Percentiles rank a stretch among this genome's conserved stretches.
These are phyloP conservation scores for Lepas anatifera DNA, from an alignment of 2,888 invertebrate species.

Conservation along the genomic window DNA sequence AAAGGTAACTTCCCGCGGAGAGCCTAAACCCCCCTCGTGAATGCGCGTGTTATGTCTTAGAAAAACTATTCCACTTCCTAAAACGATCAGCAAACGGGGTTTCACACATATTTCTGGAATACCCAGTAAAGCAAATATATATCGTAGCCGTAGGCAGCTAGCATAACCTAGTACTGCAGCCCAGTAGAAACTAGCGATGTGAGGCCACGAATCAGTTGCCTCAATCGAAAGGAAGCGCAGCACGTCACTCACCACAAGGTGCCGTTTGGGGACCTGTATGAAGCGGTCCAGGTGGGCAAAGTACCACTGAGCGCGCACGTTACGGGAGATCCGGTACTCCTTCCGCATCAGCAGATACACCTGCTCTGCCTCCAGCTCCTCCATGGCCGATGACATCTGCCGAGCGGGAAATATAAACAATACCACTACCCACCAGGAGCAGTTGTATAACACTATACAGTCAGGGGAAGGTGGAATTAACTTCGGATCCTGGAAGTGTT, in stretches of 20 bases:
- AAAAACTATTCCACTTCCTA: not conserved
- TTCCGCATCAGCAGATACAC: constrained; percentile 55
- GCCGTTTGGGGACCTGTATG: constrained; percentile 39
- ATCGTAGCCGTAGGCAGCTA: not conserved
- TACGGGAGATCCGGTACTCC: constrained; percentile 56
- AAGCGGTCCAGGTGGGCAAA: constrained; percentile 51
- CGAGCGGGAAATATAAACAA: too few relatives aligned
- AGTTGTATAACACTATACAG: too few relatives aligned
- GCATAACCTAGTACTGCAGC: not conserved
- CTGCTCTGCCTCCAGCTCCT: constrained; percentile 44
- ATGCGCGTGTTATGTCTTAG: too few relatives aligned
- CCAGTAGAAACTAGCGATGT: not conserved
- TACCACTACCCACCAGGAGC: too few relatives aligned
- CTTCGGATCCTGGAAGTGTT: too few relatives aligned
- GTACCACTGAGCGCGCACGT: constrained; percentile 60
- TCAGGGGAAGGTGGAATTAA: too few relatives aligned
- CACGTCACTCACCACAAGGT: constrained; percentile 29
- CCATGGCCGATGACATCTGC: too few relatives aligned
- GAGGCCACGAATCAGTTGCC: not conserved
- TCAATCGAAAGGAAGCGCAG: not conserved
- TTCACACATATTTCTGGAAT: not conserved
- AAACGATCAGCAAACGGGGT: not conserved
- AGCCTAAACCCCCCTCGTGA: too few relatives aligned
- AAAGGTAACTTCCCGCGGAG: not conserved
- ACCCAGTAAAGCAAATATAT: not conserved